Evolutionary conservation across 2,113 vertebrate species (phyloP).

Genomic region (Pseudorasbora parva): DNA sequence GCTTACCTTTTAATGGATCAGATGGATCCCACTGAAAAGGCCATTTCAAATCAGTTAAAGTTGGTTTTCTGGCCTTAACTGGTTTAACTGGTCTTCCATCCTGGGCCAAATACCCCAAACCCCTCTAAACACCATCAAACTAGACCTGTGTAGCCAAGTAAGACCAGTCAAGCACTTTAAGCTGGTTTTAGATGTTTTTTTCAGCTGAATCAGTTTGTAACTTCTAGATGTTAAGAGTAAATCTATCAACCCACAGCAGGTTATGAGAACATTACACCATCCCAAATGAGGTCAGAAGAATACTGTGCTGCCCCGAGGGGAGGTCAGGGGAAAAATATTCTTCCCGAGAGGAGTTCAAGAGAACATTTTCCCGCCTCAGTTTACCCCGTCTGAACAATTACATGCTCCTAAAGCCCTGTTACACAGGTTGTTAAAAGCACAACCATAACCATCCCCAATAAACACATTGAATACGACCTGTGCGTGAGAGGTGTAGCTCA

Average conservation of each 20-base stretch:
- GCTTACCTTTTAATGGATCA: background rate
- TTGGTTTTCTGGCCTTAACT: background rate
- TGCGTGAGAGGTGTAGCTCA: conserved; percentile 5
- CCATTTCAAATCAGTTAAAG: background rate
- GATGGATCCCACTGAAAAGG: background rate
- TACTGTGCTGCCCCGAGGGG: background rate
- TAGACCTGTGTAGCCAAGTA: background rate
- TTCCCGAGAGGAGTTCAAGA: conserved; percentile 22
- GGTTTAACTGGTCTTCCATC: background rate
- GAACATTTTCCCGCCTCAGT: conserved; percentile 2
- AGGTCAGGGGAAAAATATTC: conserved; percentile 15
- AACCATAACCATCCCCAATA: background rate
- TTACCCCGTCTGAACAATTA: conserved; percentile 13
- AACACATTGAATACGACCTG: background rate
- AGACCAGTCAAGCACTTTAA: background rate
- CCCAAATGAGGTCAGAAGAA: conserved; percentile 20
- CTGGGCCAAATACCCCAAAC: background rate
- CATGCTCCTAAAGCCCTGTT: conserved; percentile 20
- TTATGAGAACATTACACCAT: background rate
- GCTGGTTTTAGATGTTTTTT: background rate
- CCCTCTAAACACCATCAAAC: background rate
- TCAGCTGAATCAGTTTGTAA: background rate
- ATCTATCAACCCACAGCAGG: background rate
- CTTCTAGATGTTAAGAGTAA: conserved; percentile 14
- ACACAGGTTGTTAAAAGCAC: conserved; percentile 42